These are phyloP conservation scores for Hypotaenidia okinawae DNA, from an alignment of 2,797 vertebrate genomes.

Conservation along the genomic window DNA sequence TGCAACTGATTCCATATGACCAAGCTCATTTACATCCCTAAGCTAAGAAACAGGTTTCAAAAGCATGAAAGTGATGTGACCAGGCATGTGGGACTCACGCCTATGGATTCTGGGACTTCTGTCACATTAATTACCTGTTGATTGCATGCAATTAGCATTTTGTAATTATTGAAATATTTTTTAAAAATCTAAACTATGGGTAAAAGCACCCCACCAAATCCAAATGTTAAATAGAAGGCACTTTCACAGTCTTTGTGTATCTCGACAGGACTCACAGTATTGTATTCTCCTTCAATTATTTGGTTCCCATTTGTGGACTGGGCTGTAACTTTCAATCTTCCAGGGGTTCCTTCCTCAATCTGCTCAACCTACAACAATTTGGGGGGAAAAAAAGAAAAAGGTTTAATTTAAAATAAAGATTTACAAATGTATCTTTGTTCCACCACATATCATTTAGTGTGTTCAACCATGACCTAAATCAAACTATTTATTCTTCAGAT, in stretches of 20 bases:
- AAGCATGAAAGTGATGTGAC: background rate
- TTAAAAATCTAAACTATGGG: background rate
- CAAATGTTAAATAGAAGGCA: background rate
- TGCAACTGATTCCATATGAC: background rate
- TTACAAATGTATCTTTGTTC: background rate
- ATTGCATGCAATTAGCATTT: background rate
- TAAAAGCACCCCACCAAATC: background rate
- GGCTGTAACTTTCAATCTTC: conserved; percentile 76
- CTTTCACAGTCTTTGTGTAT: background rate
- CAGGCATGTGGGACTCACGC: background rate
- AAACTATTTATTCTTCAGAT: background rate
- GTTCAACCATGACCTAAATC: background rate
- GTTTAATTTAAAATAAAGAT: conserved; percentile 21
- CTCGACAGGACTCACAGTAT: conserved; percentile 77
- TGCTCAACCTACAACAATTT: conserved; percentile 79
- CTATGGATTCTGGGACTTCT: background rate
- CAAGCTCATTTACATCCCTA: background rate
- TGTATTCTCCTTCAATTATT: conserved; percentile 78
- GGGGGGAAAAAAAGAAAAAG: background rate
- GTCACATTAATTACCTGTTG: background rate
- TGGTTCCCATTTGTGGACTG: conserved; percentile 59
- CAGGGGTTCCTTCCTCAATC: conserved; percentile 74
- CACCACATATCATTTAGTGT: background rate
- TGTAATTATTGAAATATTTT: background rate
- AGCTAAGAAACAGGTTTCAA: background rate